Base-by-base conservation (phyloP, 2,888 invertebrate genomes). In the Plebejus anna region DNA sequence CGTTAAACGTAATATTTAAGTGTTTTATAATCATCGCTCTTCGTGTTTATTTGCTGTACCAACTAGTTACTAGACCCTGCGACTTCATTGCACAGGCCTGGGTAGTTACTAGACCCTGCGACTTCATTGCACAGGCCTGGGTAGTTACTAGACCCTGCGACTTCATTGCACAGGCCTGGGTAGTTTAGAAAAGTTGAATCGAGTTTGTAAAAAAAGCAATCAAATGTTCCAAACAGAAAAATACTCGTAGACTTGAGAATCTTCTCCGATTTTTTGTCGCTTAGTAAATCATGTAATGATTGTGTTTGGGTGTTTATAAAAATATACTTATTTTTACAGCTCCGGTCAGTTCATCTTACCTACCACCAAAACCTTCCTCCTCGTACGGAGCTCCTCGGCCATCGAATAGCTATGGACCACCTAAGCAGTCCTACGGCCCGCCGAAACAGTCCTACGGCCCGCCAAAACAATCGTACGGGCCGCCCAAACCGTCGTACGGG, bases 301-400 rank as follows among this genome's bases (percentile, higher is more conserved):
- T 55, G 4, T 51, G 2, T 55, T 55, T 4, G 47, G 9, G 2
- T 47, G 9, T 9, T 47, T 2, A 11, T 61, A 9, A 61, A 61
- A 28, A 28, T 82, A 80, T 28, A 82, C 86, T 75, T 81, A 82
- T 76, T 82, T 85, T 86, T 81, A 79, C 90, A 95, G 95, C 95
- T 57, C 95, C 95, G 61, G 81, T 95, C 81, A 92, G 94, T 77
- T 93, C 94, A n/a, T 94, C 93, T 75, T 95, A 95, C 84, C 89
- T 95, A 77, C 95, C 95, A 66, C 95, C 96, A 81, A 66, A 85
- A 82, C 92, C 94, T 0, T 93, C 93, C 0, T 88, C 88, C 2
- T 90, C 89, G 80, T 94, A 95, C 82, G 93, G 94, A 61, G 89
- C 93, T 28, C 86, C 80, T 80, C 82, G 85, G 2, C 81, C 82